A percentile compares a stretch with the other conserved stretches of the same genome.
Conservation (phyloP, 2,888 invertebrate species). For the Chrysolina oricalcia region DNA sequence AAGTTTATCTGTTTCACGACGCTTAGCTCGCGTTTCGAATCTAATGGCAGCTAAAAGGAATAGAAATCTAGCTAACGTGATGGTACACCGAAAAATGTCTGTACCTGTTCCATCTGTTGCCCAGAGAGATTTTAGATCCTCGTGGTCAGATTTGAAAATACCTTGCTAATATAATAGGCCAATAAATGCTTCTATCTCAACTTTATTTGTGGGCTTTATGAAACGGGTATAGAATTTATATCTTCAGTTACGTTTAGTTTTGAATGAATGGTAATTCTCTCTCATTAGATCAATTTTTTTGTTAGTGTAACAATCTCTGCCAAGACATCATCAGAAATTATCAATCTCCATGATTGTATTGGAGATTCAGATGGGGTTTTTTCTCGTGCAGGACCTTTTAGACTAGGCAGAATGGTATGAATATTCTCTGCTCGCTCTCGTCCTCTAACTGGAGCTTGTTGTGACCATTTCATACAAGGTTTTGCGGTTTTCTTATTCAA, state of each 20-base stretch:
- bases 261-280: neutral
- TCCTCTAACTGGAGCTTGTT: conserved; percentile 17
- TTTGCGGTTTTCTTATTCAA: conserved; percentile 5
- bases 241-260: conserved; percentile 12
- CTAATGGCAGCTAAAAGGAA: conserved; percentile 44
- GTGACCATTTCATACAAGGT: conserved; percentile 16
- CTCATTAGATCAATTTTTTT: conserved; percentile 20
- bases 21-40: conserved; percentile 40
- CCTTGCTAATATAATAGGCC: conserved; percentile 50
- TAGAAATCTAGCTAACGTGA: conserved; percentile 46
- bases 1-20: conserved; percentile 40
- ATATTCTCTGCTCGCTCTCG: neutral
- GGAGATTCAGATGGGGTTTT: no score
- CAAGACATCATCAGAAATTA: neutral
- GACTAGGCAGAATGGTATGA: neutral
- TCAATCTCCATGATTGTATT: no score
- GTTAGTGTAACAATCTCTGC: conserved; percentile 10
- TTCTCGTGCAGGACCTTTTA: neutral
- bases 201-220: neutral
- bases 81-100: conserved; percentile 48
- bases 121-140: conserved; percentile 48
- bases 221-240: conserved; percentile 6
- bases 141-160: conserved; percentile 52
- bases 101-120: conserved; percentile 51
- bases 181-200: conserved; percentile 47